Evolutionary conservation across 1,140 invertebrate species (phyloP), one percentile per base, ranked within the genome.

Genomic region (Branchinecta lindahli): DNA sequence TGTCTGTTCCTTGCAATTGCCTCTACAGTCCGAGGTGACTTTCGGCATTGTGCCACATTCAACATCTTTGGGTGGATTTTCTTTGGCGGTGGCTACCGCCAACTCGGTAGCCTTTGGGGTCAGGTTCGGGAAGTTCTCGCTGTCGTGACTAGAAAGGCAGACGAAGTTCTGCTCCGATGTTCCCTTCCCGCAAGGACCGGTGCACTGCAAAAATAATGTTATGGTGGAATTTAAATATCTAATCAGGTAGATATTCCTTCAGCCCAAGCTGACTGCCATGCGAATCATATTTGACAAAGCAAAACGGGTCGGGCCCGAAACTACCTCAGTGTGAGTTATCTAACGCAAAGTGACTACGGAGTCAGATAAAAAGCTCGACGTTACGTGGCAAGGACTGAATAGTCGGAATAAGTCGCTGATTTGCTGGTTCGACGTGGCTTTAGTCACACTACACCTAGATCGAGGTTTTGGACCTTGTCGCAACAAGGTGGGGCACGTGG

Each of bases 141-240:
- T 21, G 20, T 78, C 80, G 66, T 81, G 74, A 7, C 78, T 68
- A 4, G 81, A 72, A 44, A 77, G 74, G 74, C 84, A 85, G 12
- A 74, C 76, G 44, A 82, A 80, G 33, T 74, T 73, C 8, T 82
- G 75, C 9, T 73, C 76, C 70, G 82, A 78, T 12, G 76, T 72
- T 44, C 83, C 84, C 73, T 76, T 75, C 0, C 82, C 83, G 78
- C 84, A 85, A 6, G 78, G 80, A 20, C 75, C 75, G 1, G 83
- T 83, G 75, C 84, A 85, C 83, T 84, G 73, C 3, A 74, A 74
- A 20, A 47, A 68, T 45, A 65, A 45, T 69, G 15, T 33, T 8
- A 33, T 67, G 12, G 20, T 12, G 15, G 18, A 20, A 66, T 12
- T 68, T n/a, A n/a, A 67, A 8, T 45, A 12, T 6, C 44, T 45